phyloP scores from a whole-genome alignment of 2,113 vertebrate genomes.

The Rafetus swinhoei region DNA sequence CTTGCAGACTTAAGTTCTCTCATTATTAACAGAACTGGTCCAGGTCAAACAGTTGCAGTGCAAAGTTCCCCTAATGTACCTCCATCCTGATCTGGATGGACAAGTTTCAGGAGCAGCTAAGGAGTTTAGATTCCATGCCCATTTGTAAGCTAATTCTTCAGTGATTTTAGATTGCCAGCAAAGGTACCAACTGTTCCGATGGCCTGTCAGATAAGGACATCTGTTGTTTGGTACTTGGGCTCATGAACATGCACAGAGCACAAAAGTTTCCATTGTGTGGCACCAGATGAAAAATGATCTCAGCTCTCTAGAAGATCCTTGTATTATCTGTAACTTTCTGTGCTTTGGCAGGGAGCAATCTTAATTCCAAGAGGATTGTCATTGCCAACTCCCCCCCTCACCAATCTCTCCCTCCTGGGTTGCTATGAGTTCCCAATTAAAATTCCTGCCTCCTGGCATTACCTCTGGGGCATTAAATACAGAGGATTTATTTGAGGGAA shows the following conservation, averaged over 20 bases:
- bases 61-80: neutral
- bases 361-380: constrained; percentile 40
- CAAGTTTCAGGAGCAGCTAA: neutral
- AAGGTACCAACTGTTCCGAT: neutral
- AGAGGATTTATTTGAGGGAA: constrained; percentile 37
- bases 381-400: constrained; percentile 54
- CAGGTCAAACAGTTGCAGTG: neutral
- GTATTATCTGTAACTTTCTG: constrained; percentile 41
- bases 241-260: neutral
- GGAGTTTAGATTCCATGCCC: neutral
- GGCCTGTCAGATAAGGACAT: neutral
- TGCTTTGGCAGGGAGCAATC: constrained; percentile 54
- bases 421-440: constrained; percentile 44
- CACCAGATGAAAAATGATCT: neutral
- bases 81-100: neutral
- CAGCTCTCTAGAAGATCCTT: neutral
- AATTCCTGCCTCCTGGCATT: constrained; percentile 51
- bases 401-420: constrained; percentile 32
- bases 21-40: neutral
- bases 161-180: neutral
- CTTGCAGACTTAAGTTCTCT: neutral
- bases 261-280: neutral
- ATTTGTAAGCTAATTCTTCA: neutral
- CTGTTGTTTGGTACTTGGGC: neutral
- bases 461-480: constrained; percentile 52